These are phyloP conservation scores for Tachycineta bicolor DNA, from an alignment of 2,113 vertebrate species.

Conservation along the genomic window DNA sequence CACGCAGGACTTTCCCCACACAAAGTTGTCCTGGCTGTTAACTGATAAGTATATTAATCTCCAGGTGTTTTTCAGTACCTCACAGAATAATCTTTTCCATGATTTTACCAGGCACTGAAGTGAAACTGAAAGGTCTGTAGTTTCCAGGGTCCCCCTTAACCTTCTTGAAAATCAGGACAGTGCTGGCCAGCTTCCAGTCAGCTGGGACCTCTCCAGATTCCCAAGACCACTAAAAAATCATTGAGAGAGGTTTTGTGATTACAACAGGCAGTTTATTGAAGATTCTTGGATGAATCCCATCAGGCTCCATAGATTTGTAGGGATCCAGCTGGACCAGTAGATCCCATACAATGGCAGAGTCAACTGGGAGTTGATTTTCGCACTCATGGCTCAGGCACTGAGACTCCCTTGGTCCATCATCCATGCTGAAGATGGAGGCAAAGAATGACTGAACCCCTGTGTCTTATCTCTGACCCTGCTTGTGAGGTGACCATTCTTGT, in stretches of 20 bases:
- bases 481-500: background rate
- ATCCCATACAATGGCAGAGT: background rate
- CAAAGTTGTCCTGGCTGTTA: background rate
- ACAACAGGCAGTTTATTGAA: background rate
- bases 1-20: background rate
- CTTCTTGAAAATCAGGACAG: background rate
- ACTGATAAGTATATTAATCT: background rate
- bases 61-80: background rate
- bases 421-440: background rate
- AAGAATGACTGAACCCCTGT: background rate
- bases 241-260: background rate
- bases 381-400: background rate
- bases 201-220: background rate
- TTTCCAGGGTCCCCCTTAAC: background rate
- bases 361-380: accelerated
- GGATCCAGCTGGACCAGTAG: background rate
- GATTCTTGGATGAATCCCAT: background rate
- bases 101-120: background rate
- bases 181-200: background rate
- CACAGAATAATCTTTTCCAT: background rate
- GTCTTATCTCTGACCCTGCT: background rate
- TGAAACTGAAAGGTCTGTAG: background rate
- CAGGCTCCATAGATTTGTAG: background rate
- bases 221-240: background rate
- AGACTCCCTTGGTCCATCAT: background rate